Conservation (phyloP, 2,888 invertebrate species). For the Protodeltote pygarga region DNA sequence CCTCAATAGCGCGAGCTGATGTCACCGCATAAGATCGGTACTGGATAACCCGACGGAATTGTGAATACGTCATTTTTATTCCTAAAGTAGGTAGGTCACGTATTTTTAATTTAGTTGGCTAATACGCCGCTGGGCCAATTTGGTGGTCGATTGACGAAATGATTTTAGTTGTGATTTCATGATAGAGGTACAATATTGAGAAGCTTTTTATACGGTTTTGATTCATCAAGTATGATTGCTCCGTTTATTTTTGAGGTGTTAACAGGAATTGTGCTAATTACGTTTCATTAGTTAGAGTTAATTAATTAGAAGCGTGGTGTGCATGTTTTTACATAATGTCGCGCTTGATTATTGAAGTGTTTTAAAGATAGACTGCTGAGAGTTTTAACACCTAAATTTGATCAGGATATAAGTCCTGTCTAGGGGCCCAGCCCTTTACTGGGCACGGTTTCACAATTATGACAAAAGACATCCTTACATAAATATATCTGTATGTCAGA, state of each 20-base stretch:
- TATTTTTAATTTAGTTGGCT: slow-evolving; percentile 34
- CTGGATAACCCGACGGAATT: slow-evolving; percentile 65
- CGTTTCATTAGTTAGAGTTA: background rate
- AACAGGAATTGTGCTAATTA: background rate
- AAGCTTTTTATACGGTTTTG: slow-evolving; percentile 20
- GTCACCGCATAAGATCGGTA: slow-evolving; percentile 74
- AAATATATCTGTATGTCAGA: too few species aligned
- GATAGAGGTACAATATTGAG: slow-evolving; percentile 3
- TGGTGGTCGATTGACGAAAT: slow-evolving; percentile 19
- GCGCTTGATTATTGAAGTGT: background rate
- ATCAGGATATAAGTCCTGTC: too few species aligned
- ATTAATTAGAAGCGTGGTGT: background rate
- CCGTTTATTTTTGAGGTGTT: slow-evolving; percentile 1
- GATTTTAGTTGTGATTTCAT: slow-evolving; percentile 42
- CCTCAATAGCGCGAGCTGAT: slow-evolving; percentile 73
- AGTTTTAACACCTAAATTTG: too few species aligned
- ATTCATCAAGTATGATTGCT: slow-evolving; percentile 28
- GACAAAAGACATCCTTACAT: too few species aligned
- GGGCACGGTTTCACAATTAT: too few species aligned
- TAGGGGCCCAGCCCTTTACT: too few species aligned
- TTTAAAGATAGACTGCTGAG: too few species aligned
- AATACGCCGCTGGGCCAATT: slow-evolving; percentile 30
- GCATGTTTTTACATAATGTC: background rate
- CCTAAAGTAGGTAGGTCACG: background rate
- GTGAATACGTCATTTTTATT: slow-evolving; percentile 12